A percentile compares a stretch with the other conserved stretches of the same genome.
Conservation (phyloP, 2,113 vertebrate species). For the Aythya baeri region DNA sequence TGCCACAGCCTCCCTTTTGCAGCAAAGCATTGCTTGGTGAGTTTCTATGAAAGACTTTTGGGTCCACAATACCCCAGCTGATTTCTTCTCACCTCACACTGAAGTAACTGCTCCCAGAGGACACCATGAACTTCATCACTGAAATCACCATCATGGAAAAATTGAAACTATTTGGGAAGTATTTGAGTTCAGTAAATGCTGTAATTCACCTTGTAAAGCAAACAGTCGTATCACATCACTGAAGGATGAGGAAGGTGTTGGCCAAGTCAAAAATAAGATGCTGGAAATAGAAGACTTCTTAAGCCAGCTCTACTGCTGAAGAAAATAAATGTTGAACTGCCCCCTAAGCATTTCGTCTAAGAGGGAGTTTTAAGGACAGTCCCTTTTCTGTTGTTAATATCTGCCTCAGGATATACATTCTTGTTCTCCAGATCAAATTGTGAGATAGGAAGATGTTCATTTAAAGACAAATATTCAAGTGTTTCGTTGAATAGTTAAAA, state of each 20-base stretch:
- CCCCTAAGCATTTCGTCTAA: not conserved
- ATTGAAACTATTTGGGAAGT: not conserved
- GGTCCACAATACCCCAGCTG: not conserved
- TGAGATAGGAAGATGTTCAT: not conserved
- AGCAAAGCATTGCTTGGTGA: not conserved
- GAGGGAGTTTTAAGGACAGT: not conserved
- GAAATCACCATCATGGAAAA: not conserved
- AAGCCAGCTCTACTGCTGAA: not conserved
- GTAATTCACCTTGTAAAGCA: not conserved
- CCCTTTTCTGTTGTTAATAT: not conserved
- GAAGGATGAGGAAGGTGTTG: not conserved
- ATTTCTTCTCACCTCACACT: not conserved
- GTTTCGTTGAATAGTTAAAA: conserved; percentile 1
- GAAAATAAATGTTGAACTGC: not conserved
- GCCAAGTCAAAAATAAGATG: not conserved
- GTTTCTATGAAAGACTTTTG: not conserved
- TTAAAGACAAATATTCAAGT: not conserved
- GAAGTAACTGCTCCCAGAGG: not conserved
- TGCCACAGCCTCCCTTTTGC: not conserved
- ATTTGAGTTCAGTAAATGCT: not conserved
- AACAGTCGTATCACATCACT: not conserved
- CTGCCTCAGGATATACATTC: not conserved
- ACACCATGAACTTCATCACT: accelerated
- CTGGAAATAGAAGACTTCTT: not conserved
- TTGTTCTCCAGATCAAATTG: not conserved